phyloP scores from a whole-genome alignment of 2,797 vertebrate genomes.

The Crenichthys baileyi region DNA sequence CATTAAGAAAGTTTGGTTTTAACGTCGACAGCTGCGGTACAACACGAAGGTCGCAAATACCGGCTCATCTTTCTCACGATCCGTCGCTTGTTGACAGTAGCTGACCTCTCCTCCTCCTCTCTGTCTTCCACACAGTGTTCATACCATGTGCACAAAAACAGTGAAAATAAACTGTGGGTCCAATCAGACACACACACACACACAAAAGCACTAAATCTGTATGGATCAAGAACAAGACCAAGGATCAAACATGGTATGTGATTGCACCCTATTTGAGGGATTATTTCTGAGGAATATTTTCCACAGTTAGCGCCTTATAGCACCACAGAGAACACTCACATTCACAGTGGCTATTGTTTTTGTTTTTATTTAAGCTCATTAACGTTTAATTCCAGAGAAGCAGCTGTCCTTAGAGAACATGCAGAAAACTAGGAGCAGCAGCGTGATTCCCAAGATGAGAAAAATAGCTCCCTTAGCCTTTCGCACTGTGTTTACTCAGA shows the following conservation, averaged over 20 bases:
- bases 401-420: slow-evolving; percentile 7
- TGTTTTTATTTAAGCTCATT: slow-evolving; percentile 49
- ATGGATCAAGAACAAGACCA: slow-evolving; percentile 64
- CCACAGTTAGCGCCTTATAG: slow-evolving; percentile 39
- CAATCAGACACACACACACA: slow-evolving; percentile 49
- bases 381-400: slow-evolving; percentile 28
- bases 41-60: slow-evolving; percentile 76
- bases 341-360: slow-evolving; percentile 51
- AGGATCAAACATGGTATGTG: slow-evolving; percentile 72
- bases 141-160: slow-evolving; percentile 74
- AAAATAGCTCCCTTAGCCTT: slow-evolving; percentile 36
- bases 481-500: slow-evolving; percentile 32
- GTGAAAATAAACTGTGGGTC: slow-evolving; percentile 78
- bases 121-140: slow-evolving; percentile 70
- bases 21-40: slow-evolving; percentile 72
- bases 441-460: slow-evolving; percentile 29
- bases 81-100: slow-evolving; percentile 79
- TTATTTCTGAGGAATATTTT: slow-evolving; percentile 62
- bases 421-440: slow-evolving; percentile 25
- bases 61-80: slow-evolving; percentile 81
- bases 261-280: slow-evolving; percentile 56
- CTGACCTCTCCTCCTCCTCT: slow-evolving; percentile 74
- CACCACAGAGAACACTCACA: slow-evolving; percentile 36
- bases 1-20: slow-evolving; percentile 51
- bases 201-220: slow-evolving; percentile 62